Evolutionary conservation across 2,888 invertebrate species (phyloP).

Genomic region (Acrobeloides nanus): DNA sequence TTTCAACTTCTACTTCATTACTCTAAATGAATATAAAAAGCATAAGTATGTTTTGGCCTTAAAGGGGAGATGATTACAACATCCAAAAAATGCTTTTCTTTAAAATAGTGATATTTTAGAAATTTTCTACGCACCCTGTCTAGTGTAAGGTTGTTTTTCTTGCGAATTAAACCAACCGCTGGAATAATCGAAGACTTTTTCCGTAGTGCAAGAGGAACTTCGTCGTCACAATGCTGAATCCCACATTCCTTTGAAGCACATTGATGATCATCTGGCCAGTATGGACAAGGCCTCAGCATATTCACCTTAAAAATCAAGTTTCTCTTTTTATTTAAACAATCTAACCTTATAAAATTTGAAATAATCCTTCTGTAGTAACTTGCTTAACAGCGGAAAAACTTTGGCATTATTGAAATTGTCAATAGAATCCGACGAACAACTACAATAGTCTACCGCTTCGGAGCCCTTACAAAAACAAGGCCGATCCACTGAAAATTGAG

Average conservation of each 20-base stretch:
- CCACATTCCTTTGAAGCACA: slow-evolving; percentile 50
- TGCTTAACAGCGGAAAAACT: slow-evolving; percentile 79
- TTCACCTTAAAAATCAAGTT: slow-evolving; percentile 64
- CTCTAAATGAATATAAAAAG: background rate
- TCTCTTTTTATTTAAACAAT: no score
- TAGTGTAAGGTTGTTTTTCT: no score
- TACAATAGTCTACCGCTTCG: slow-evolving; percentile 75
- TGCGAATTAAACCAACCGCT: slow-evolving; percentile 25
- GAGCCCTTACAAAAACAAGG: slow-evolving; percentile 43
- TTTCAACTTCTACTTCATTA: background rate
- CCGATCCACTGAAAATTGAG: no score
- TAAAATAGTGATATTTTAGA: no score
- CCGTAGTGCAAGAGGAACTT: slow-evolving; percentile 49
- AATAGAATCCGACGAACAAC: slow-evolving; percentile 83
- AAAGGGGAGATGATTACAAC: no score
- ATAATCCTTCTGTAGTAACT: slow-evolving; percentile 80
- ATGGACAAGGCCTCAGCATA: slow-evolving; percentile 72
- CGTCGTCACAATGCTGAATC: slow-evolving; percentile 53
- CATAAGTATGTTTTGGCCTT: background rate
- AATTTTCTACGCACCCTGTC: no score
- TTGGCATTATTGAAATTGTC: slow-evolving; percentile 90
- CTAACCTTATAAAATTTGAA: slow-evolving; percentile 70
- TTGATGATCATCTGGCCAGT: slow-evolving; percentile 76
- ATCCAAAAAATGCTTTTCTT: no score
- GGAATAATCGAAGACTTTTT: slow-evolving; percentile 22